Percentiles rank a stretch among this genome's conserved stretches.
Conservation (phyloP, 2,113 vertebrate genomes). For the Pelmatolapia mariae region DNA sequence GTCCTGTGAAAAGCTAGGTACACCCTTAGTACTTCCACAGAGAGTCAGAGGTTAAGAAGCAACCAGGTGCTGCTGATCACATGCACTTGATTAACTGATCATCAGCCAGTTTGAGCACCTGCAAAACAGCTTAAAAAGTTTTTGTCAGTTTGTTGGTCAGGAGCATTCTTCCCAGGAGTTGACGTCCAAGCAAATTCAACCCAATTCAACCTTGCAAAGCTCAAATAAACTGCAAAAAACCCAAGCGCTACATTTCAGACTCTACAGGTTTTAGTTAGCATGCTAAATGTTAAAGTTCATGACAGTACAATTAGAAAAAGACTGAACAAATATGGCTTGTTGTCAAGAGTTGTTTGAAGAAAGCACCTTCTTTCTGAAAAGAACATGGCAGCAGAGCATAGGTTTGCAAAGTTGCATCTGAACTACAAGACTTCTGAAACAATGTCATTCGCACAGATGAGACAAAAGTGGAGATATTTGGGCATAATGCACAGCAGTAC, state of each 20-base stretch:
- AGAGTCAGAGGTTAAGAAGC: not conserved
- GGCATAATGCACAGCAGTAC: not conserved
- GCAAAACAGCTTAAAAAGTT: not conserved
- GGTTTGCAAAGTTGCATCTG: not conserved
- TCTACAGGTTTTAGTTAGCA: not conserved
- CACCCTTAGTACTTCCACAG: not conserved
- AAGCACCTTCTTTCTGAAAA: not conserved
- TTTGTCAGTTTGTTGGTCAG: not conserved
- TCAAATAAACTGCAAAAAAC: not conserved
- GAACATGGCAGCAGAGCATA: not conserved
- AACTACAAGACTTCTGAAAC: not conserved
- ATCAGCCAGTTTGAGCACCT: not conserved
- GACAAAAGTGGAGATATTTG: not conserved
- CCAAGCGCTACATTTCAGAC: not conserved
- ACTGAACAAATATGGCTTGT: not conserved
- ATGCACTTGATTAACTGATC: not conserved
- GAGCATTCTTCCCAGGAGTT: not conserved
- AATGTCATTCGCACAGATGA: not conserved
- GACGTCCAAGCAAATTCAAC: not conserved
- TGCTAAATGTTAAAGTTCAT: not conserved
- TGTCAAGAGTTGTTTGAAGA: not conserved
- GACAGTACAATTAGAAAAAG: not conserved
- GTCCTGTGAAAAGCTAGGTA: not conserved
- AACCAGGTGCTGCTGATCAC: not conserved
- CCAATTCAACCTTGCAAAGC: not conserved